Conservation (phyloP, 2,797 vertebrate species). For the Ciconia nigra region DNA sequence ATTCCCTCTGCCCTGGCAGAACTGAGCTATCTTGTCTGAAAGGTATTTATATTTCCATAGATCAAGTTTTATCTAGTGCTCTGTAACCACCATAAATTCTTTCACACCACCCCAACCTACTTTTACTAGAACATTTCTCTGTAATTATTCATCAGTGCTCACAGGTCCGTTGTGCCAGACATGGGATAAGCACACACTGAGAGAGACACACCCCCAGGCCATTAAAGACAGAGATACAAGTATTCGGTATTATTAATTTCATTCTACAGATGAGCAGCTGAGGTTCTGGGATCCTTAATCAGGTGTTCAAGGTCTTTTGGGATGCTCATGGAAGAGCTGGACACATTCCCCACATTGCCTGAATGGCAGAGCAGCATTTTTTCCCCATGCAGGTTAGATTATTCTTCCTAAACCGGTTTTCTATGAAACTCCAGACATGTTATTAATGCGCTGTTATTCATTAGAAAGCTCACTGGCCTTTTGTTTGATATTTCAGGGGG, state of each 20-base stretch:
- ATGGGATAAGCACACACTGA: not conserved
- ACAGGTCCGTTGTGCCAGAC: not conserved
- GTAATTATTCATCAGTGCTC: not conserved
- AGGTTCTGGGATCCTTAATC: not conserved
- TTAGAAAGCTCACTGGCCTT: not conserved
- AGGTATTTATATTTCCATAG: conserved; percentile 18
- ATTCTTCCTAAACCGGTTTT: not conserved
- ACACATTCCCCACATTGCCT: not conserved
- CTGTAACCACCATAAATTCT: not conserved
- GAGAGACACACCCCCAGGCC: not conserved
- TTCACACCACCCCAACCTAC: not conserved
- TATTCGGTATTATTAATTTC: not conserved
- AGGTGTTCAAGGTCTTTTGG: not conserved
- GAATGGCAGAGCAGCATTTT: not conserved
- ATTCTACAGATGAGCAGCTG: not conserved
- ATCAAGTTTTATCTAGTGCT: not conserved
- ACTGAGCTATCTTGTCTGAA: not conserved
- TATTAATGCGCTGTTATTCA: not conserved
- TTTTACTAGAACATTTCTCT: not conserved
- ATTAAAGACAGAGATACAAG: not conserved
- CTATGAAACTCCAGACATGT: not conserved
- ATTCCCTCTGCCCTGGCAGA: not conserved
- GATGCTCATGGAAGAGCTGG: not conserved
- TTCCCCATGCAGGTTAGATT: not conserved
- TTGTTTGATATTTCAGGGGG: not conserved